Evolutionary conservation across 2,888 invertebrate genomes (phyloP), one percentile per base, ranked within the genome.

Genomic region (Tortrix viridana): DNA sequence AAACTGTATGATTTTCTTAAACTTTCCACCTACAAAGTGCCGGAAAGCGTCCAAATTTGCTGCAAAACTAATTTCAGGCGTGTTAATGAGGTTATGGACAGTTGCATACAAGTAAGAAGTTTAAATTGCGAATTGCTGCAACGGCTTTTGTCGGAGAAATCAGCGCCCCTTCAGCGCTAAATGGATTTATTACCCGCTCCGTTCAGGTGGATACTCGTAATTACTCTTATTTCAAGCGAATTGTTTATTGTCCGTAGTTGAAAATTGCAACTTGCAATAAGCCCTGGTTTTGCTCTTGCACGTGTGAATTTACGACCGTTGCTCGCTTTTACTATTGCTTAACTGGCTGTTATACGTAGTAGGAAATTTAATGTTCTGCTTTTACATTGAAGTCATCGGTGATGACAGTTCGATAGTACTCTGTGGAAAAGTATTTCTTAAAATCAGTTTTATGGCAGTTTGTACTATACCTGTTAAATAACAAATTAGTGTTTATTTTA

Each of bases 141-240:
- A 77, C 74, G 79, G 85, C 84, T 86, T 84, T 87, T 85, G 86
- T 84, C 73, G 73, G 81, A 80, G 81, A 79, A 88, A 88, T 89
- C 88, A 88, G 79, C 77, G 74, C 79, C 78, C 80, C 82, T 88
- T 88, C 88, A 88, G 72, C 71, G 76, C 75, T 88, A 86, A 89
- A 88, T 85, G 83, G 86, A 89, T 89, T 89, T 89, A 89, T 89
- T 83, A 81, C 85, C 67, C 75, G 75, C 76, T 79, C 80, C 77
- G 80, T 84, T 80, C 86, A 85, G 84, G 83, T 86, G 84, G 82
- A 81, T 79, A 77, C 80, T 80, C 77, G 82, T 82, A 82, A 88
- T 88, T 88, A 85, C 84, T 85, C 84, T 84, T 86, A 86, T 86
- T 86, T 85, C 80, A 71, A 75, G 71, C 73, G 75, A 76, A 84